Percentiles rank a stretch among this genome's conserved stretches.
Evolutionary conservation across 2,113 vertebrate species (phyloP).

Genomic region (Cochlearius cochlearius): DNA sequence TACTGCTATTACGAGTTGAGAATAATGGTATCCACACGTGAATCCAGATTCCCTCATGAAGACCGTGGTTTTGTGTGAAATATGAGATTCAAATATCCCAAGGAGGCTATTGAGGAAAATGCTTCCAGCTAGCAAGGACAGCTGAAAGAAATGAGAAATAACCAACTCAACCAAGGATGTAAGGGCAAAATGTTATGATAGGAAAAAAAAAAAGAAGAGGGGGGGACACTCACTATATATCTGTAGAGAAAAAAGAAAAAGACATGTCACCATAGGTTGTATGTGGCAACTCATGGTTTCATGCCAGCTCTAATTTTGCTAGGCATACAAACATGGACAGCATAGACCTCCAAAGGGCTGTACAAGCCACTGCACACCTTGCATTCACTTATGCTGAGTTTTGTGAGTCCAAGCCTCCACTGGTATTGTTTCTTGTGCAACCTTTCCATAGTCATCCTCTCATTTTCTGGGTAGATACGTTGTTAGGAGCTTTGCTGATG

Average conservation of each 20-base stretch:
- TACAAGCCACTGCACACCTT: background rate
- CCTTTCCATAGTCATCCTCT: background rate
- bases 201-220: accelerated
- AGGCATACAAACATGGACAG: background rate
- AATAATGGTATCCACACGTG: background rate
- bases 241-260: background rate
- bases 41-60: background rate
- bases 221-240: background rate
- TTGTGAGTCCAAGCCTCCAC: background rate
- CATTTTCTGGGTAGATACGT: background rate
- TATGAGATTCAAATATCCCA: background rate
- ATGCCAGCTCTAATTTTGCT: background rate
- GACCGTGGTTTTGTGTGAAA: background rate
- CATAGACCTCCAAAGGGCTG: background rate
- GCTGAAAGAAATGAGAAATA: background rate
- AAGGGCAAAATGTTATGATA: background rate
- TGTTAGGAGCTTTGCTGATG: background rate
- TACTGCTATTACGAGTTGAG: background rate
- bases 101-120: background rate
- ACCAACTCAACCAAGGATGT: background rate
- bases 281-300: background rate
- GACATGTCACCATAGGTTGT: background rate
- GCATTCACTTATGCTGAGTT: background rate
- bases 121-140: background rate
- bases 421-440: background rate